Percentiles rank a stretch among this genome's conserved stretches.
These are phyloP conservation scores for Valencia hispanica DNA, from an alignment of 2,797 vertebrate species.

Conservation along the genomic window DNA sequence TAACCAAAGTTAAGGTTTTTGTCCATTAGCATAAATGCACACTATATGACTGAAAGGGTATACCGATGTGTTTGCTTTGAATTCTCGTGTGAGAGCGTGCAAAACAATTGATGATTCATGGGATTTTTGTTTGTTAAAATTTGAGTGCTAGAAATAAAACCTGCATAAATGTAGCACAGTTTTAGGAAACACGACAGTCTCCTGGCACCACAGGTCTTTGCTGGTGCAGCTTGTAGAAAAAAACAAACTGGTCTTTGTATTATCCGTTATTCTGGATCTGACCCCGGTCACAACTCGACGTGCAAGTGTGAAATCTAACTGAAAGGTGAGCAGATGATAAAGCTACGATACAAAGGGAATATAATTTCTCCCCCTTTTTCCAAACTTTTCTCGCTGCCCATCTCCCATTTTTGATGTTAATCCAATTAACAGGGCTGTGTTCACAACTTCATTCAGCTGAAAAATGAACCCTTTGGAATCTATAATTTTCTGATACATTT, in stretches of 20 bases:
- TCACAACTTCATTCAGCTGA: conserved; percentile 45
- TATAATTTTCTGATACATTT: conserved; percentile 21
- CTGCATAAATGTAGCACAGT: conserved; percentile 48
- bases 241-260: conserved; percentile 83
- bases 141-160: conserved; percentile 12
- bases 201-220: conserved; percentile 49
- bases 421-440: conserved; percentile 40
- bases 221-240: conserved; percentile 65
- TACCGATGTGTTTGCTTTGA: background rate
- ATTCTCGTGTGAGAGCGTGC: background rate
- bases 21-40: background rate
- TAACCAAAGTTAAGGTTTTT: background rate
- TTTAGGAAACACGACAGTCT: conserved; percentile 69
- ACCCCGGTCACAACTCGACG: conserved; percentile 78
- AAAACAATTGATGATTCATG: background rate
- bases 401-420: conserved; percentile 58
- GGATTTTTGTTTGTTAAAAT: background rate
- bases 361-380: conserved; percentile 73
- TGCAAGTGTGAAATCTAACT: conserved; percentile 86
- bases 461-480: conserved; percentile 33
- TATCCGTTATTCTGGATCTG: conserved; percentile 73
- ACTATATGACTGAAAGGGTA: background rate
- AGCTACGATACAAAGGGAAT: conserved; percentile 82
- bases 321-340: conserved; percentile 86
- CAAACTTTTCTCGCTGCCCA: conserved; percentile 60